Evolutionary conservation across 2,888 invertebrate species (phyloP).

Genomic region (Stenchaetothrips biformis): DNA sequence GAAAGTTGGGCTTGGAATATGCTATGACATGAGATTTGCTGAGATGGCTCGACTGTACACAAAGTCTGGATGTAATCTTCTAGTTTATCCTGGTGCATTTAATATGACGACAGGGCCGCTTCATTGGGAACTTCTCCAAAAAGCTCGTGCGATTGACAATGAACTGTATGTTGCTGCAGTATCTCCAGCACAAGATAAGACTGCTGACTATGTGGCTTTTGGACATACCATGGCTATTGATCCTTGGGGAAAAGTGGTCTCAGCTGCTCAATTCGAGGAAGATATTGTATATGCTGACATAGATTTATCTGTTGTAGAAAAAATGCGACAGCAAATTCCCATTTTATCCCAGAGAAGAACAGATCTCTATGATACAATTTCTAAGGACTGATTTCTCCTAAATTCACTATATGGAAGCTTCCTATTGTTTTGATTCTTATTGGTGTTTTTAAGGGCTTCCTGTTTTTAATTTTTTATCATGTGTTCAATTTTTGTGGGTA

Average conservation of each 20-base stretch:
- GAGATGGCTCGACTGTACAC: conserved; percentile 65
- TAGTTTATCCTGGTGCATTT: conserved; percentile 92
- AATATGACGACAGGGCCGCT: conserved; percentile 93
- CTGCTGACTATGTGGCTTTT: conserved; percentile 76
- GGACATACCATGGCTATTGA: conserved; percentile 79
- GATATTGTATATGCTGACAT: conserved; percentile 69
- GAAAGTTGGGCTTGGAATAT: conserved; percentile 86
- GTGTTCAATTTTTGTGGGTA: neutral
- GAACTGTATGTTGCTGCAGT: conserved; percentile 82
- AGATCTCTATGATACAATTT: conserved; percentile 64
- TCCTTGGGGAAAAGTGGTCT: conserved; percentile 77
- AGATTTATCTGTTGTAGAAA: conserved; percentile 65
- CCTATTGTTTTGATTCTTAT: neutral
- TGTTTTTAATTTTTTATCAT: neutral
- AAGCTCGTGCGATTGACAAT: conserved; percentile 79
- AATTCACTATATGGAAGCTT: neutral
- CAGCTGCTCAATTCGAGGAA: conserved; percentile 64
- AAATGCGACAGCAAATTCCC: conserved; percentile 81
- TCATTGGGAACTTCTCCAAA: conserved; percentile 84
- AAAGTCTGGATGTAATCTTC: conserved; percentile 67
- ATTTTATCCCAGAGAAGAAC: conserved; percentile 65
- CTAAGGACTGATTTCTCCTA: neutral
- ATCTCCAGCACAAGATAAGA: conserved; percentile 72
- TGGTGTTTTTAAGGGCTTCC: neutral
- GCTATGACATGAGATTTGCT: conserved; percentile 89